Base-by-base conservation (phyloP, 2,888 invertebrate species). In the Orthosia gothica region DNA sequence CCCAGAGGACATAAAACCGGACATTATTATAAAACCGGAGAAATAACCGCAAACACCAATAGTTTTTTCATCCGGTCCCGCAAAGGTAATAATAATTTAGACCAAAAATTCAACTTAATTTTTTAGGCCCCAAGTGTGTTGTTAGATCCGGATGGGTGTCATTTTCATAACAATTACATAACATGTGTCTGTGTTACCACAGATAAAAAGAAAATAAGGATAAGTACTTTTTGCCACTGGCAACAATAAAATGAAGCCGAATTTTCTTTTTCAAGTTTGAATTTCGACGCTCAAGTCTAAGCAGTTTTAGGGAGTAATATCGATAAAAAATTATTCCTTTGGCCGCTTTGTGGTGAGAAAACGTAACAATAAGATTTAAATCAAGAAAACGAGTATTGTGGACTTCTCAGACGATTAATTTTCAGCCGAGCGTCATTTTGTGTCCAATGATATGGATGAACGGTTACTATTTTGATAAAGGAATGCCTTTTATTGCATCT, bases 131-230 rank as follows among this genome's bases (percentile, higher is more conserved):
- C 73, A 2, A 5, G 49, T 23, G 82, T 65, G 45, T 72, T 67
- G 20, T 73, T 57, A 40, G 23, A 45, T 63, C 68, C 12, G 40
- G 4, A 66, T 68, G 45, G 18, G 49, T 67, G 59, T 74, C 7
- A 77, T 82, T 76, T 71, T 66, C 71, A 82, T 81, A 76, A 82
- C 70, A 84, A 65, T 81, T 71, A 80, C 40, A n/a, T 20, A 54
- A 74, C 70, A 65, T 18, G 47, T 71, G 61, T 73, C 11, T 58
- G 26, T 67, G 49, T 40, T 52, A 40, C 40, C 45, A 67, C 54
- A 47, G 40, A 54, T 57, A 23, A 64, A 52, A 74, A 16, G 0
- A 13, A 61, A 12, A 55, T 15, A 26, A 40, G 9, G 40, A 40
- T 40, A 40, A 40, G 9, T n/a, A 11, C 1, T 62, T 74, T 63